Conservation (phyloP, 2,113 vertebrate genomes). For the Synodontis membranacea region DNA sequence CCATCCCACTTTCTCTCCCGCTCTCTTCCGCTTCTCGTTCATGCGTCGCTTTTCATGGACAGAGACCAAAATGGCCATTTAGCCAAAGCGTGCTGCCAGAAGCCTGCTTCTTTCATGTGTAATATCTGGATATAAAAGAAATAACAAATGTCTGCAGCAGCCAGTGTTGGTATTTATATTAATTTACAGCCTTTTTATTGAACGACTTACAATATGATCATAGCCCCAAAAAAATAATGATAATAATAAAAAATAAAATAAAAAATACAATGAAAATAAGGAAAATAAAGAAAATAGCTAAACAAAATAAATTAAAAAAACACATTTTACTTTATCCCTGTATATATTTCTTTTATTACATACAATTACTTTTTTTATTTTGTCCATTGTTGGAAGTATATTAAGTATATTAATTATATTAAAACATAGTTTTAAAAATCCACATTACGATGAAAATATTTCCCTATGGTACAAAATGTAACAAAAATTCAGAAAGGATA, state of each 20-base stretch:
- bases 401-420: neutral
- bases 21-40: conserved; percentile 7
- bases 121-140: neutral
- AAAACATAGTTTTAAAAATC: neutral
- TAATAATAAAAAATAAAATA: neutral
- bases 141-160: neutral
- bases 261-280: neutral
- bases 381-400: neutral
- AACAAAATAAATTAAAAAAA: neutral
- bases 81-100: neutral
- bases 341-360: neutral
- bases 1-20: conserved; percentile 16
- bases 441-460: neutral
- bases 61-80: neutral
- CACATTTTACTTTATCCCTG: neutral
- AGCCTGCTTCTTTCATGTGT: conserved; percentile 8
- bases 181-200: neutral
- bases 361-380: neutral
- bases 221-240: neutral
- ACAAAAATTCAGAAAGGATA: neutral
- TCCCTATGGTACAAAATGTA: neutral
- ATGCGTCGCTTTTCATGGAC: conserved; percentile 9
- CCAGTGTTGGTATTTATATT: neutral
- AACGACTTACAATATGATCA: neutral
- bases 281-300: neutral